Base-by-base conservation (phyloP, 2,797 vertebrate species). In the Anomalospiza imberbis region DNA sequence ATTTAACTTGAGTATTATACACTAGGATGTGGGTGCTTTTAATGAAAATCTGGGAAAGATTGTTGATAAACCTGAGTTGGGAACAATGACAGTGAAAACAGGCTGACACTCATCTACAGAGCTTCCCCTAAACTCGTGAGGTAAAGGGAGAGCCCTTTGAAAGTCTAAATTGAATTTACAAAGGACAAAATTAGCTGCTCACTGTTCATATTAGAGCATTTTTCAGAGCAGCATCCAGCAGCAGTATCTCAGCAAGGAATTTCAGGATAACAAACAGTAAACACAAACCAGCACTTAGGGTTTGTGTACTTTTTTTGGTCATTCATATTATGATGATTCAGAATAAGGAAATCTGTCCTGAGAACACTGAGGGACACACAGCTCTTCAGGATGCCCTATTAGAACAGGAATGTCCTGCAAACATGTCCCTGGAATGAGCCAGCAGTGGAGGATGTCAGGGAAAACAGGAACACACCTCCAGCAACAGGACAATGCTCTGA, bases 351-450 rank as follows among this genome's bases (percentile, higher is more conserved):
- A 82, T 45, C 6, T 51, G 10, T 31, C 54, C 7, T 1, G 1
- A 66, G 44, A 74, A 74, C 28, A 32, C 2, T 2, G 21, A 85
- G 26, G 10, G 19, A 60, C 63, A 58, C 1, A 1, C 32, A 72
- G 11, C 45, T 82, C 24, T 72, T 55, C 24, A 42, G 40, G 57
- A 47, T 38, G 25, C 7, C 13, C 45, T 31, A 4, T 10, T 10
- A 40, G 38, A 81, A 36, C 5, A 44, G 28, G 29, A 13, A 28
- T 85, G 13, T 8, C 17, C 21, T 55, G n/a, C 8, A 44, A 32
- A 38, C 0, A 0, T 28, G 47, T 51, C 18, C 24, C 58, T 62
- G 58, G 47, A 28, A 76, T 0, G 2, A 55, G 22, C 21, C 29
- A 75, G 73, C 29, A 60, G 34, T 38, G 34, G 22, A 38, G 15